phyloP scores from a whole-genome alignment of 2,113 vertebrate species.

The Hypocryptadius cinnamomeus region DNA sequence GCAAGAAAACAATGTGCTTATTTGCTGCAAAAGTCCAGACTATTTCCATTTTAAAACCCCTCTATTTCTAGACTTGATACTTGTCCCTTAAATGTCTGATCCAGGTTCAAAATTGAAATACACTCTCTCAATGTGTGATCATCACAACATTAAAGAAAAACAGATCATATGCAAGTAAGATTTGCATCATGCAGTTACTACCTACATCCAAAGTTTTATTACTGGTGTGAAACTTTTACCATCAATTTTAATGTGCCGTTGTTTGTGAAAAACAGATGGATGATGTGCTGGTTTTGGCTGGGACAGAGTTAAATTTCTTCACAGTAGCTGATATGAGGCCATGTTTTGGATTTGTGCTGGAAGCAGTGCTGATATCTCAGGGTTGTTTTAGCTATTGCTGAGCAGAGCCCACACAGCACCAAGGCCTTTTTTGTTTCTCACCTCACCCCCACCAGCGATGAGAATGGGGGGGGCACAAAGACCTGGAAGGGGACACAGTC shows the following conservation, averaged over 20 bases:
- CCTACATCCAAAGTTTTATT: not conserved
- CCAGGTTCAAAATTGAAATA: not conserved
- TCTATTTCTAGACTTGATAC: not conserved
- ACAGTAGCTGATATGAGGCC: not conserved
- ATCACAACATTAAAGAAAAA: not conserved
- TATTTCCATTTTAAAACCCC: not conserved
- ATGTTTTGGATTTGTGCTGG: not conserved
- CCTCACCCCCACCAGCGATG: rapidly evolving
- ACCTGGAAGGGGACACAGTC: not conserved
- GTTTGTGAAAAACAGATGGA: not conserved
- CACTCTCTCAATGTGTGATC: not conserved
- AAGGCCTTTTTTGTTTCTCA: not conserved
- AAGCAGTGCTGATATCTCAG: not conserved
- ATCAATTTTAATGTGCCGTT: not conserved
- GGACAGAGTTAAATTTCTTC: not conserved
- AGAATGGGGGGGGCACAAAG: not conserved
- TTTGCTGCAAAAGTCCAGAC: not conserved
- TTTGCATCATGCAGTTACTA: not conserved
- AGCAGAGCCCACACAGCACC: not conserved
- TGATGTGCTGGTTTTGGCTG: not conserved
- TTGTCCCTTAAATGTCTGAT: not conserved
- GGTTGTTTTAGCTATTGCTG: not conserved
- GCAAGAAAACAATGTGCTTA: not conserved
- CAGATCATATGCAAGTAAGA: not conserved
- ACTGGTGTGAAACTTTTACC: not conserved